Percentiles rank a stretch among this genome's conserved stretches.
phyloP scores from a whole-genome alignment of 2,113 vertebrate species.

The Petaurus breviceps region DNA sequence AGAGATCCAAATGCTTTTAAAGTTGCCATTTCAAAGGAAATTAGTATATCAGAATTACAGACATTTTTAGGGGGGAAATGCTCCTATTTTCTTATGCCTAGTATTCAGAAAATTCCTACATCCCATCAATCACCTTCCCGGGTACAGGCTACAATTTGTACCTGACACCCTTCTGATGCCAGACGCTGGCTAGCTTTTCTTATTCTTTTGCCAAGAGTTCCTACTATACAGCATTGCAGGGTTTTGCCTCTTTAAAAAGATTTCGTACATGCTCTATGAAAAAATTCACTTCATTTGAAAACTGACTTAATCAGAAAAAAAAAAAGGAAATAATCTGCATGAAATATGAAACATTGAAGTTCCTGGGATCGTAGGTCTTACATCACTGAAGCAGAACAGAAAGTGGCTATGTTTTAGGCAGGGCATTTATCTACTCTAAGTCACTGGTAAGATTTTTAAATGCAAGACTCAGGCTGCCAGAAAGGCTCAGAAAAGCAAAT shows the following conservation, averaged over 20 bases:
- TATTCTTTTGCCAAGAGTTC: background rate
- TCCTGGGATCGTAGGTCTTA: background rate
- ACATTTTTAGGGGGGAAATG: background rate
- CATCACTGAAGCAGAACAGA: background rate
- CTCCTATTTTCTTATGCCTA: background rate
- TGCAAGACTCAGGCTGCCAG: background rate
- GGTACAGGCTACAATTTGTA: accelerated
- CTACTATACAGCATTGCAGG: background rate
- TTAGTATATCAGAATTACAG: accelerated
- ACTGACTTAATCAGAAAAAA: background rate
- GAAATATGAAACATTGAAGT: background rate
- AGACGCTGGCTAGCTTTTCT: accelerated
- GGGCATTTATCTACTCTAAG: background rate
- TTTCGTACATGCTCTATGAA: background rate
- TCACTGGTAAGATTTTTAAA: background rate
- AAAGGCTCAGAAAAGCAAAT: background rate
- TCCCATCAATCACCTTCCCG: background rate
- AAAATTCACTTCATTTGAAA: background rate
- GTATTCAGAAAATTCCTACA: background rate
- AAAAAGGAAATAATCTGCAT: background rate
- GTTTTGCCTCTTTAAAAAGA: background rate
- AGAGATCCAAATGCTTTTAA: background rate
- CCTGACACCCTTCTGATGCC: background rate
- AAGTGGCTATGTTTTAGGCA: background rate
- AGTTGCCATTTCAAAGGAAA: background rate